Evolutionary conservation across 2,888 invertebrate species (phyloP).

Genomic region (Cyclophora albipunctata): DNA sequence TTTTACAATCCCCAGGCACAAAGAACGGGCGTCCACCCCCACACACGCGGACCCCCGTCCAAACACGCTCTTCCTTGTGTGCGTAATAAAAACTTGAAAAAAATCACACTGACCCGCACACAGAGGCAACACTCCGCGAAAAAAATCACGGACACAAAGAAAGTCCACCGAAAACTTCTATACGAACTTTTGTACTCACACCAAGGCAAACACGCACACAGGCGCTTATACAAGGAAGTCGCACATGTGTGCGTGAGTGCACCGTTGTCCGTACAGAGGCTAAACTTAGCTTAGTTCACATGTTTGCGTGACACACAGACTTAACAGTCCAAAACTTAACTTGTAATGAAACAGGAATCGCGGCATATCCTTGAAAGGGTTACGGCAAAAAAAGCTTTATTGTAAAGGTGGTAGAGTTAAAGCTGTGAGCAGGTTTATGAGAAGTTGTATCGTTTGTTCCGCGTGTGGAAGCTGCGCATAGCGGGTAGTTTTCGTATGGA

Average conservation of each 20-base stretch:
- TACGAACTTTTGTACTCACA: constrained; percentile 66
- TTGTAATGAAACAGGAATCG: constrained; percentile 24
- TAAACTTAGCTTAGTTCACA: constrained; percentile 59
- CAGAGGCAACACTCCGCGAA: constrained; percentile 47
- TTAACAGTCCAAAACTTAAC: constrained; percentile 64
- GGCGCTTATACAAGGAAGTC: constrained; percentile 38
- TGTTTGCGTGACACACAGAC: constrained; percentile 58
- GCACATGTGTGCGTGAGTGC: constrained; percentile 55
- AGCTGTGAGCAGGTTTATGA: constrained; percentile 5
- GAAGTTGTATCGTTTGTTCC: constrained; percentile 28
- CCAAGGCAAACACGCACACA: constrained; percentile 30
- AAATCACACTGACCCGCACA: constrained; percentile 72
- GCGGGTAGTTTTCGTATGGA: constrained; percentile 73
- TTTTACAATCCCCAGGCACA: constrained; percentile 73
- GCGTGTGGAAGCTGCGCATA: constrained; percentile 45
- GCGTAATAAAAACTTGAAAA: constrained; percentile 68
- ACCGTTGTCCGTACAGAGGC: constrained; percentile 46
- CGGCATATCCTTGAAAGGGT: constrained; percentile 20
- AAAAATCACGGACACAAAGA: constrained; percentile 76
- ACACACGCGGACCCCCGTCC: constrained; percentile 45
- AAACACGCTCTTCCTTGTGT: constrained; percentile 39
- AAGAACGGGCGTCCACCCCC: constrained; percentile 63
- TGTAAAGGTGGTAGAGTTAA: constrained; percentile 1
- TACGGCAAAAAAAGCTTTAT: constrained; percentile 4
- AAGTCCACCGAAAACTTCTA: constrained; percentile 72